phyloP scores from a whole-genome alignment of 1,140 invertebrate species.

The Tetramorium alpestre region DNA sequence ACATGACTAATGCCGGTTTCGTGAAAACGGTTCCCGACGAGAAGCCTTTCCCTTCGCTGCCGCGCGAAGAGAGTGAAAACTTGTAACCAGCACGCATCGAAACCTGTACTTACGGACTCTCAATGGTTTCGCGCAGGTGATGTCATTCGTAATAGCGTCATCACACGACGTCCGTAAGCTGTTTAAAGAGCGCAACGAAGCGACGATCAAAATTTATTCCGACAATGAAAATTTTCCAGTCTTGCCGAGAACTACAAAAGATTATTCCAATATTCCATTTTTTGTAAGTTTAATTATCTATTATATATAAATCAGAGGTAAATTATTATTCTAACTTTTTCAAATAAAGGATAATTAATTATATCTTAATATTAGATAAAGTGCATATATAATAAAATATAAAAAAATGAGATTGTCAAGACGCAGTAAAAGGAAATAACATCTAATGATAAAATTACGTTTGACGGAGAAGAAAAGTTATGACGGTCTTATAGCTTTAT shows the following conservation, averaged over 20 bases:
- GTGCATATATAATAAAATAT: neutral
- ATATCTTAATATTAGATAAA: neutral
- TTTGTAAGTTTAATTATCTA: neutral
- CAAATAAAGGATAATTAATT: neutral
- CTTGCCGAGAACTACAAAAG: neutral
- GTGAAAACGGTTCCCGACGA: neutral
- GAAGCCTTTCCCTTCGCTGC: conserved; percentile 18
- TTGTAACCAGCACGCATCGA: conserved; percentile 6
- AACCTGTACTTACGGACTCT: conserved; percentile 40
- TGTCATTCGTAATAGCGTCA: conserved; percentile 57
- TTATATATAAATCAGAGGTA: neutral
- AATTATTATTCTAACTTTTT: neutral
- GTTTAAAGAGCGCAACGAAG: conserved; percentile 5
- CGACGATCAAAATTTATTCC: neutral
- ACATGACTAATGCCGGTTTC: neutral
- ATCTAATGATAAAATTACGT: neutral
- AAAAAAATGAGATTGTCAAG: neutral
- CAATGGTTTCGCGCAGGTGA: conserved; percentile 51
- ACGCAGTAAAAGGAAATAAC: neutral
- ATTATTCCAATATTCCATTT: neutral
- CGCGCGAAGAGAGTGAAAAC: conserved; percentile 30
- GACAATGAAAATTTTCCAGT: neutral
- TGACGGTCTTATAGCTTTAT: neutral
- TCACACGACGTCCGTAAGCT: neutral
- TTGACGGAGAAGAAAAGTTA: neutral